These are phyloP conservation scores for Cinclus cinclus DNA, from an alignment of 2,113 vertebrate species.

Conservation along the genomic window DNA sequence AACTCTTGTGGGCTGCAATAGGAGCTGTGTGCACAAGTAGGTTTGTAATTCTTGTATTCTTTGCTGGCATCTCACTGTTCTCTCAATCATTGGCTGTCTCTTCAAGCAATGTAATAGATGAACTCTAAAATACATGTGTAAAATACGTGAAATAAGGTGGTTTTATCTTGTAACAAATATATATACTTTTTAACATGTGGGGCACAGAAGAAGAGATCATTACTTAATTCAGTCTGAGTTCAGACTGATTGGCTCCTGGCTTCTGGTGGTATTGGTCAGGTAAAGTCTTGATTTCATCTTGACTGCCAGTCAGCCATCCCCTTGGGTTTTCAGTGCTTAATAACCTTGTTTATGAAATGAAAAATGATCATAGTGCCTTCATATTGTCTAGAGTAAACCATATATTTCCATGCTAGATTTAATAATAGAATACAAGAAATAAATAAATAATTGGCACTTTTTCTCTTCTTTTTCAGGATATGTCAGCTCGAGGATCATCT, in stretches of 20 bases:
- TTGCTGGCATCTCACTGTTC: neutral
- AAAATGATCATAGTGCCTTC: neutral
- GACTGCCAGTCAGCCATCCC: neutral
- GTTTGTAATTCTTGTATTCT: neutral
- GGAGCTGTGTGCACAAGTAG: neutral
- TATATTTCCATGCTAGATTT: neutral
- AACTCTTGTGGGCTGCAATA: neutral
- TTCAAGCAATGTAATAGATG: neutral
- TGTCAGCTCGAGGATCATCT: constrained; percentile 90
- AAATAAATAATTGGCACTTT: neutral
- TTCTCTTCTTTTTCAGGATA: constrained; percentile 76
- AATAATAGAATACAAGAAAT: constrained; percentile 41
- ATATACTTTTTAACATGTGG: neutral
- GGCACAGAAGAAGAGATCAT: neutral
- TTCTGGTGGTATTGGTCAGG: neutral
- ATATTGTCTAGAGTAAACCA: neutral
- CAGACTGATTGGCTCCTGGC: neutral
- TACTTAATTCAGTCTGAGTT: neutral
- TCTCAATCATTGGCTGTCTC: neutral
- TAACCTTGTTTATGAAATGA: constrained; percentile 11
- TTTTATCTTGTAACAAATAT: neutral
- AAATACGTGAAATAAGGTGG: neutral
- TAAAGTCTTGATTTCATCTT: neutral
- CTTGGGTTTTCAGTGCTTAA: neutral
- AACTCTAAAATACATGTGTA: neutral